These are phyloP conservation scores for Notiomystis cincta DNA, from an alignment of 2,113 vertebrate species.

Conservation along the genomic window DNA sequence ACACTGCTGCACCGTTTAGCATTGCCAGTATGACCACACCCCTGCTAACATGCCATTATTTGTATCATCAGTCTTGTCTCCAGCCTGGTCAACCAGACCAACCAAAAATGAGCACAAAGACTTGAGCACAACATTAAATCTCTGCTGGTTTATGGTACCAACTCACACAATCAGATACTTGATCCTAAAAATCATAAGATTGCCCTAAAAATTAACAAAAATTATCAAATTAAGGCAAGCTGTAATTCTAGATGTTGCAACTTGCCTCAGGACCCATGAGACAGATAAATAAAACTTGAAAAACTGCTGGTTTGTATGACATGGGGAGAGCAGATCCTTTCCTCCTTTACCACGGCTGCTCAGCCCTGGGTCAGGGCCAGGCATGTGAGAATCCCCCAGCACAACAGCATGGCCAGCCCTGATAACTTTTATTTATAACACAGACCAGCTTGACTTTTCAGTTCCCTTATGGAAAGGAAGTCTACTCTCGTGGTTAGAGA, in stretches of 20 bases:
- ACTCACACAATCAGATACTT: neutral
- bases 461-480: neutral
- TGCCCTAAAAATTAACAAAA: neutral
- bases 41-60: neutral
- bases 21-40: too few relatives aligned
- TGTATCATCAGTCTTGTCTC: neutral
- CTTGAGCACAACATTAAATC: neutral
- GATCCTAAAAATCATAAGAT: neutral
- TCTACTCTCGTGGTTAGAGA: neutral
- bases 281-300: neutral
- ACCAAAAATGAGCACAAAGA: neutral
- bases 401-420: neutral
- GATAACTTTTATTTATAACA: neutral
- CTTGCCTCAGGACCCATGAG: neutral
- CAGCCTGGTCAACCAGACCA: neutral
- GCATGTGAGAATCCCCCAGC: neutral
- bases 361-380: neutral
- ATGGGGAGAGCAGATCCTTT: neutral
- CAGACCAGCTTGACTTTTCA: neutral
- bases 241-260: neutral
- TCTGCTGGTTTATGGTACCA: neutral
- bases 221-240: neutral
- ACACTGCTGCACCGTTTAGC: neutral
- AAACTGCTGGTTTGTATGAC: neutral
- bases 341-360: neutral